Evolutionary conservation across 2,113 vertebrate genomes (phyloP).

Genomic region (Urocitellus parryii): DNA sequence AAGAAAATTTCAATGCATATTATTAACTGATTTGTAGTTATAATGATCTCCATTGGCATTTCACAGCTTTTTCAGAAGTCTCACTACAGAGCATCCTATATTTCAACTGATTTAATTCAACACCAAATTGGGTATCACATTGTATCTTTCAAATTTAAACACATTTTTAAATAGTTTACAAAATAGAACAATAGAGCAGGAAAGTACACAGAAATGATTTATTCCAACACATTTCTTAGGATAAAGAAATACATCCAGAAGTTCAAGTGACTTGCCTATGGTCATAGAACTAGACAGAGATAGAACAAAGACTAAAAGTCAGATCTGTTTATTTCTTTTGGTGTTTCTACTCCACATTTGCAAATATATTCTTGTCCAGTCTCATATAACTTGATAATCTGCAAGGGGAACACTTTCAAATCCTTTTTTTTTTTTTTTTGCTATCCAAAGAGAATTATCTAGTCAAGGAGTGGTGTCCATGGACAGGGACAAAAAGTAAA

Average conservation of each 20-base stretch:
- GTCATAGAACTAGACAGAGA: not conserved
- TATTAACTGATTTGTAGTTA: slow-evolving; percentile 14
- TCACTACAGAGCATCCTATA: not conserved
- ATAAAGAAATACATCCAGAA: slow-evolving; percentile 47
- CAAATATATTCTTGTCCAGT: not conserved
- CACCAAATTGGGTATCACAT: slow-evolving; percentile 24
- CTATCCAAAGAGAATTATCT: slow-evolving; percentile 25
- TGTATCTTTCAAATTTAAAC: slow-evolving; percentile 31
- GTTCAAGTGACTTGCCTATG: not conserved
- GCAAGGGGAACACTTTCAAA: slow-evolving; percentile 35
- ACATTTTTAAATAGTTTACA: slow-evolving; percentile 45
- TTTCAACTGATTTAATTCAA: slow-evolving; percentile 49
- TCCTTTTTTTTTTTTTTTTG: not conserved
- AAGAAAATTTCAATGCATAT: slow-evolving; percentile 57
- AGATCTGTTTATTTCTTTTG: not conserved
- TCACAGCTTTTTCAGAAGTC: slow-evolving; percentile 5
- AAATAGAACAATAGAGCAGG: not conserved
- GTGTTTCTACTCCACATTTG: not conserved
- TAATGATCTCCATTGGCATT: not conserved
- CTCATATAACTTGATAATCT: slow-evolving; percentile 20
- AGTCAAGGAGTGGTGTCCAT: not conserved
- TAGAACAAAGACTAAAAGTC: not conserved
- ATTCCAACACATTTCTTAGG: not conserved
- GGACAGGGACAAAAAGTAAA: not conserved
- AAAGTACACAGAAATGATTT: not conserved